These are phyloP conservation scores for Rostratula benghalensis DNA, from an alignment of 2,113 vertebrate genomes.

Conservation along the genomic window DNA sequence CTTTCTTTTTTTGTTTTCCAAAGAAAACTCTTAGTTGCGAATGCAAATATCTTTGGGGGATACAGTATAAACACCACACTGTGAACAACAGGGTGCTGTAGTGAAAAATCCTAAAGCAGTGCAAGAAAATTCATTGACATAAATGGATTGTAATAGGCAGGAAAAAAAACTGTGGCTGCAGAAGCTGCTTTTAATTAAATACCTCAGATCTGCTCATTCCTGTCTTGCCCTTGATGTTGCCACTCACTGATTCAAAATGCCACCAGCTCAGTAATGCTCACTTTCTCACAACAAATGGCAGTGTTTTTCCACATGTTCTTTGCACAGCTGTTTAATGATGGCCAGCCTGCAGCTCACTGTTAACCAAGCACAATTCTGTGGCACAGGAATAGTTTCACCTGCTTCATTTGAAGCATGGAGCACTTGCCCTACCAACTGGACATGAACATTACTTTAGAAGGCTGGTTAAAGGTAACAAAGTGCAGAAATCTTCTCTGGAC, in stretches of 20 bases:
- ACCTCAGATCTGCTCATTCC: not conserved
- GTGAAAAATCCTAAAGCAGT: not conserved
- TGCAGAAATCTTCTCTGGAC: not conserved
- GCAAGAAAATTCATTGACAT: not conserved
- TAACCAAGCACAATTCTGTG: not conserved
- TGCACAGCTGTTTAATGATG: not conserved
- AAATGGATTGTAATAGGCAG: not conserved
- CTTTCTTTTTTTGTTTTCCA: too few species aligned
- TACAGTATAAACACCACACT: not conserved
- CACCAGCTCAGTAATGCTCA: not conserved
- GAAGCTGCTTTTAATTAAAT: constrained; percentile 19
- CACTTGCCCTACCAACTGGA: not conserved
- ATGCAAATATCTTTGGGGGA: not conserved
- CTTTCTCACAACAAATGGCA: not conserved
- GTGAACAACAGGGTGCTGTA: not conserved
- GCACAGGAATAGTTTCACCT: not conserved
- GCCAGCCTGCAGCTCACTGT: not conserved
- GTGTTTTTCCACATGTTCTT: not conserved
- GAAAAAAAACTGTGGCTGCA: constrained; percentile 5
- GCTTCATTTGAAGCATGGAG: not conserved
- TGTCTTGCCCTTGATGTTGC: constrained; percentile 1
- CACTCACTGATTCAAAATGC: not conserved
- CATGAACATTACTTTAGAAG: not conserved
- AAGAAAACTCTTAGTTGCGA: not conserved
- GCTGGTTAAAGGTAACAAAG: not conserved